Base-by-base conservation (phyloP, 2,113 vertebrate species). In the Carassius carassius region DNA sequence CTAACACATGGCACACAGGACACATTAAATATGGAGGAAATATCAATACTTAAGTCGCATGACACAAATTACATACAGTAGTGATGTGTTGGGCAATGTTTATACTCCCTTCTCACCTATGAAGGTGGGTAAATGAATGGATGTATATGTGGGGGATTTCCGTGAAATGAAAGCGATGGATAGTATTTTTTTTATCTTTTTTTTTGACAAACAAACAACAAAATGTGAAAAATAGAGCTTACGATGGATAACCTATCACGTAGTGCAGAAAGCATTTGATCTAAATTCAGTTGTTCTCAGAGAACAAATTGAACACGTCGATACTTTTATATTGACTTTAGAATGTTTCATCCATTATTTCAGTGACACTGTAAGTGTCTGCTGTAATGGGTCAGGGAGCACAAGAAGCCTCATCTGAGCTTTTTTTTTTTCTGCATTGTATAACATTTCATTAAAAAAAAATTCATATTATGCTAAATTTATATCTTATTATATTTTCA, bases 271-370 rank as follows among this genome's bases (percentile, higher is more conserved):
- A 14, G 16, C 1, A 29, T 67, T 81, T 81, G 5, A 19, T 81
- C 78, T 51, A 67, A 81, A 67, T 81, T 81, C 41, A 81, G 0
- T 81, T 81, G 41, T 67, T 81, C 32, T 54, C 62, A 65, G 78
- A 32, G 51, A 81, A 81, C 60, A 32, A 13, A 67, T 21, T 67
- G 16, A 67, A 51, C 62, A 51, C 41, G 58, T 23, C 35, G 11
- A 32, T 25, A 29, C 25, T 32, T 49, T 51, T 49, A 65, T 47
- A 81, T 41, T 19, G 25, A 51, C 16, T 81, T 47, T 51, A 32
- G 4, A 69, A 49, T 12, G 62, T 51, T 51, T 67, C 78, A 69
- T 35, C 62, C 1, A 29, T 80, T 81, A 49, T 51, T 81, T 51
- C 25, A 25, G 60, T 67, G 62, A 81, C 23, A 67, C 37, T 47